Percentiles rank a stretch among this genome's conserved stretches.
phyloP scores from a whole-genome alignment of 1,140 invertebrate species.

The Heliconius hewitsoni region DNA sequence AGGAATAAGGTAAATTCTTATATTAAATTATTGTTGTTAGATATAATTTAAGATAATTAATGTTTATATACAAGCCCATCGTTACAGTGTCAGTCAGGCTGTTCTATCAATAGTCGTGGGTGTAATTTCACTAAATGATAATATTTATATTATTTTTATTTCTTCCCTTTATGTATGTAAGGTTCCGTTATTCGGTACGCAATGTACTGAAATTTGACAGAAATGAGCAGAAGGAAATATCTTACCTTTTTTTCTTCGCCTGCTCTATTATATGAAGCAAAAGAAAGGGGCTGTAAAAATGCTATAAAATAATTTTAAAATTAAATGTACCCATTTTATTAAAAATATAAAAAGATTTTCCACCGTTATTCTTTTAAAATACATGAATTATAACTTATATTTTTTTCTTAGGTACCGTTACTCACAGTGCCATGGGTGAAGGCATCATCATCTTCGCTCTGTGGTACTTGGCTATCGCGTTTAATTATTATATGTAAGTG shows the following conservation, averaged over 20 bases:
- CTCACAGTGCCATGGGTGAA: slow-evolving; percentile 43
- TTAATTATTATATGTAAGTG: slow-evolving; percentile 58
- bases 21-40: neutral
- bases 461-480: slow-evolving; percentile 61
- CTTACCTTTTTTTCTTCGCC: neutral
- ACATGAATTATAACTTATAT: neutral
- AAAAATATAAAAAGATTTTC: too few relatives aligned
- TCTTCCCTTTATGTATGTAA: too few relatives aligned
- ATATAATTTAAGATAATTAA: neutral
- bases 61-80: neutral
- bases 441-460: slow-evolving; percentile 58
- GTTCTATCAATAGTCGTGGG: neutral
- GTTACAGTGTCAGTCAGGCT: neutral
- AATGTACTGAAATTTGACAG: neutral
- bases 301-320: too few relatives aligned
- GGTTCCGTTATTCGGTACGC: too few relatives aligned
- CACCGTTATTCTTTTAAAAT: too few relatives aligned
- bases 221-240: neutral
- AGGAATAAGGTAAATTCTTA: slow-evolving; percentile 7
- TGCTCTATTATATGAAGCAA: too few relatives aligned
- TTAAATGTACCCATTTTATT: too few relatives aligned
- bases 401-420: neutral
- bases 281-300: too few relatives aligned
- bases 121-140: neutral
- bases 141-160: neutral